A percentile compares a stretch with the other conserved stretches of the same genome.
phyloP scores from a whole-genome alignment of 2,888 invertebrate species.

The Fragum fragum region DNA sequence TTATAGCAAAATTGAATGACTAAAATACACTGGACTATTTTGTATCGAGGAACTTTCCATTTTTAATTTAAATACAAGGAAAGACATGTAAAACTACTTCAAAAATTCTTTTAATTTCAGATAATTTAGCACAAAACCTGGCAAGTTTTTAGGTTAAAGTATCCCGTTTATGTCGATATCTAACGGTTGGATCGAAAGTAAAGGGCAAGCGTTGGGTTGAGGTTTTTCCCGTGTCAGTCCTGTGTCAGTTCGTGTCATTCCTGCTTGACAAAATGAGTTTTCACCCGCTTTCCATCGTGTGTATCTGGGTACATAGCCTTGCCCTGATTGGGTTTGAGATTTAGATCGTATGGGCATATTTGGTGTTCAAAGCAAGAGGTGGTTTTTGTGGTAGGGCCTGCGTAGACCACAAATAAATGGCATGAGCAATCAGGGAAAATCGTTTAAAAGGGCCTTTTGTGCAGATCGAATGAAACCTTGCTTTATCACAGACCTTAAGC shows the following conservation, averaged over 20 bases:
- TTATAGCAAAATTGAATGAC: too few relatives aligned
- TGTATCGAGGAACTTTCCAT: too few relatives aligned
- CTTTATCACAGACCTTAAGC: slow-evolving; percentile 2
- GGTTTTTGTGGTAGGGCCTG: slow-evolving; percentile 1
- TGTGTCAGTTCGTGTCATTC: slow-evolving; percentile 4
- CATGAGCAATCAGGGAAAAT: slow-evolving; percentile 4
- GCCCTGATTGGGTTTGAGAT: not conserved
- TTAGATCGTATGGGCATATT: not conserved
- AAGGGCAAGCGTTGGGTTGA: slow-evolving; percentile 11
- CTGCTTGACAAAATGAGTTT: not conserved
- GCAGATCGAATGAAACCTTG: slow-evolving; percentile 10
- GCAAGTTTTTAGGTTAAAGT: slow-evolving; percentile 11
- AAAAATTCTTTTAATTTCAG: slow-evolving; percentile 25
- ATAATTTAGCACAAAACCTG: slow-evolving; percentile 21
- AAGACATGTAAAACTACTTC: not conserved
- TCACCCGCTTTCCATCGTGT: slow-evolving; percentile 1
- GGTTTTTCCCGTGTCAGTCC: not conserved
- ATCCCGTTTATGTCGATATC: slow-evolving; percentile 7
- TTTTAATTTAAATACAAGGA: too few relatives aligned
- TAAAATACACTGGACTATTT: too few relatives aligned
- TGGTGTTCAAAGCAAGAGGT: not conserved
- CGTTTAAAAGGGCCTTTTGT: not conserved
- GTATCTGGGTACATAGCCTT: not conserved
- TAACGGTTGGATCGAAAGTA: slow-evolving; percentile 10
- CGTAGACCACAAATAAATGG: slow-evolving; percentile 16